Evolutionary conservation across 2,888 invertebrate genomes (phyloP), one percentile per base, ranked within the genome.

Genomic region (Pteria penguin): DNA sequence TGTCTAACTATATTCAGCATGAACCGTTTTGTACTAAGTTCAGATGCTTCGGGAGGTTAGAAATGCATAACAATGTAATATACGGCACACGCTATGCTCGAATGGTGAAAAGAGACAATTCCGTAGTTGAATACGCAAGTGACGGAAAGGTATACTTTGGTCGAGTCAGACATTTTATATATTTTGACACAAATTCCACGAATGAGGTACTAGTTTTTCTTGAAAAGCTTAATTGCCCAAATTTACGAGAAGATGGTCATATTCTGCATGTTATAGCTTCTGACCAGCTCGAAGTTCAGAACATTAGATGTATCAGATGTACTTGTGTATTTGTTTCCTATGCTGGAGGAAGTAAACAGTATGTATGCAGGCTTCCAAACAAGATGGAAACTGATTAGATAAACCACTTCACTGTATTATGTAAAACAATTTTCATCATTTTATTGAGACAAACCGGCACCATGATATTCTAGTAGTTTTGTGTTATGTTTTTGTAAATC

Each of bases 311-410:
- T 4, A 61, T 70, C 33, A 32, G 11, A 14, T 27, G 8, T n/a
- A n/a, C 2, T 22, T 62, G 62, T 54, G 63, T 71, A 55, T 31
- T 63, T 8, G 27, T 66, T 24, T 14, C 45, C 8, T 45, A 45
- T 45, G 62, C 52, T 18, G 55, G 11, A 14, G 29, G 8, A 61
- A n/a, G n/a, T 52, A 52, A 32, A 26, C 8, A 29, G 4, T 71
- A 27, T 63, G 62, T 71, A 4, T 71, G 71, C 32, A 52, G n/a
- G 22, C 63, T 71, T 71, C 71, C 63, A 32, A 71, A 71, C 55
- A 62, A 52, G 22, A 4, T 71, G 22, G 71, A 71, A 27, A 54
- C 32, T 29, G 71, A 71, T 27, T 66, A 22, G 52, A 18, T 45
- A 45, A 18, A 45, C n/a, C n/a, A n/a, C n/a, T n/a, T n/a, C n/a